Percentiles rank a stretch among this genome's conserved stretches.
phyloP scores from a whole-genome alignment of 2,888 invertebrate species.

The Parochlus steinenii region DNA sequence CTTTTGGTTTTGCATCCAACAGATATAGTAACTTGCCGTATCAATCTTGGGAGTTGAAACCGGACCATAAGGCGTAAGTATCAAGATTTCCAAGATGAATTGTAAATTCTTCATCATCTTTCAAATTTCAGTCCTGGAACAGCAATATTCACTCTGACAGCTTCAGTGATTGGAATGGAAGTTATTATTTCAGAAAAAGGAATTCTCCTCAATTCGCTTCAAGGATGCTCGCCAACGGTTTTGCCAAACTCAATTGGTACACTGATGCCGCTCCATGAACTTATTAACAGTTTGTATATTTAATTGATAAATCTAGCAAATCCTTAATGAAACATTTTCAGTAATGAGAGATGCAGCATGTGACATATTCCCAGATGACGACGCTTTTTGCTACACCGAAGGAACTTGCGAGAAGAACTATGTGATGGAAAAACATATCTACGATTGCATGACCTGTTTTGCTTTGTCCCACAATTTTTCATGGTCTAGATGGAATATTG shows the following conservation, averaged over 20 bases:
- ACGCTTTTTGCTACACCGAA: conserved; percentile 56
- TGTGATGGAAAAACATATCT: conserved; percentile 55
- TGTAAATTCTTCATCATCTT: conserved; percentile 1
- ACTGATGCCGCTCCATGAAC: conserved; percentile 21
- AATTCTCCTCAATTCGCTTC: conserved; percentile 27
- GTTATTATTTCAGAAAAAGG: conserved; percentile 33
- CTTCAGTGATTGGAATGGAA: conserved; percentile 38
- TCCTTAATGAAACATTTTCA: too few species aligned
- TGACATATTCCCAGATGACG: conserved; percentile 67
- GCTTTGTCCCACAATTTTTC: conserved; percentile 58
- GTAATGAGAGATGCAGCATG: conserved; percentile 44
- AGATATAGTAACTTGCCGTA: conserved; percentile 67
- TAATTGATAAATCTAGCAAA: too few species aligned
- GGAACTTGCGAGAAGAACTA: conserved; percentile 51
- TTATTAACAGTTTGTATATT: conserved; percentile 24
- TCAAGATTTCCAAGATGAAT: not conserved
- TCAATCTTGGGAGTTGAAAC: conserved; percentile 72
- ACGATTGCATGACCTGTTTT: conserved; percentile 60
- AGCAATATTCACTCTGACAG: conserved; percentile 34
- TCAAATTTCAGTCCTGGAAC: conserved; percentile 21
- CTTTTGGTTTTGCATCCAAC: conserved; percentile 55
- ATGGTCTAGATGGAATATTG: conserved; percentile 59
- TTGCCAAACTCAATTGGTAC: conserved; percentile 20
- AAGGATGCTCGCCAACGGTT: conserved; percentile 16
- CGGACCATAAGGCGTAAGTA: conserved; percentile 39